Evolutionary conservation across 2,888 invertebrate species (phyloP).

Genomic region (Drosophila tripunctata): DNA sequence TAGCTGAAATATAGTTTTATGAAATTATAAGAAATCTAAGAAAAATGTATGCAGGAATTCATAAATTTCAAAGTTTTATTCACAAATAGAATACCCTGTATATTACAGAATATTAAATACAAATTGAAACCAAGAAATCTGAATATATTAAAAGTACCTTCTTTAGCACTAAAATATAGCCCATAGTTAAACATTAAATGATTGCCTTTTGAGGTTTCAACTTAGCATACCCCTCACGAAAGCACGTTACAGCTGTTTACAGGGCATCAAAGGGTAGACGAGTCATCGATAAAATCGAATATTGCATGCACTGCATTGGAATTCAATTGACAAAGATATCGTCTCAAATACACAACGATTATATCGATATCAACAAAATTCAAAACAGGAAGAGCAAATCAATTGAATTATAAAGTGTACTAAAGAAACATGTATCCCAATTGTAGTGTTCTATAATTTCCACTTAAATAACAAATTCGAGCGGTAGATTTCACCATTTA

Average conservation of each 20-base stretch:
- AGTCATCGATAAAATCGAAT: slow-evolving; percentile 7
- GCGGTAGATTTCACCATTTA: too few relatives aligned
- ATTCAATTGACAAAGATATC: slow-evolving; percentile 4
- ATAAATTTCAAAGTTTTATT: too few relatives aligned
- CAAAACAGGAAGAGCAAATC: not conserved
- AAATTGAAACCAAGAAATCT: too few relatives aligned
- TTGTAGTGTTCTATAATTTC: not conserved
- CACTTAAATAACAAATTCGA: too few relatives aligned
- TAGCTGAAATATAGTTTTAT: too few relatives aligned
- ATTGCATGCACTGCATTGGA: slow-evolving; percentile 12
- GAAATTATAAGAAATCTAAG: too few relatives aligned
- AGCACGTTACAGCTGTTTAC: not conserved
- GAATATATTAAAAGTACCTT: too few relatives aligned
- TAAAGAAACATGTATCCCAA: not conserved
- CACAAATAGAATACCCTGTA: too few relatives aligned
- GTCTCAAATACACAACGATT: not conserved
- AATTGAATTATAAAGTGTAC: not conserved
- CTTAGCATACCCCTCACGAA: not conserved
- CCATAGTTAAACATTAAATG: not conserved
- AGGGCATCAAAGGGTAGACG: not conserved
- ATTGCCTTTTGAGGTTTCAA: too few relatives aligned
- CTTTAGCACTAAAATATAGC: too few relatives aligned
- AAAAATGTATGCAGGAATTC: too few relatives aligned
- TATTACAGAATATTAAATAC: too few relatives aligned
- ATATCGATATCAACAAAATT: not conserved